Evolutionary conservation across 2,113 vertebrate genomes (phyloP), one percentile per base, ranked within the genome.

Genomic region (Erythrolamprus reginae): DNA sequence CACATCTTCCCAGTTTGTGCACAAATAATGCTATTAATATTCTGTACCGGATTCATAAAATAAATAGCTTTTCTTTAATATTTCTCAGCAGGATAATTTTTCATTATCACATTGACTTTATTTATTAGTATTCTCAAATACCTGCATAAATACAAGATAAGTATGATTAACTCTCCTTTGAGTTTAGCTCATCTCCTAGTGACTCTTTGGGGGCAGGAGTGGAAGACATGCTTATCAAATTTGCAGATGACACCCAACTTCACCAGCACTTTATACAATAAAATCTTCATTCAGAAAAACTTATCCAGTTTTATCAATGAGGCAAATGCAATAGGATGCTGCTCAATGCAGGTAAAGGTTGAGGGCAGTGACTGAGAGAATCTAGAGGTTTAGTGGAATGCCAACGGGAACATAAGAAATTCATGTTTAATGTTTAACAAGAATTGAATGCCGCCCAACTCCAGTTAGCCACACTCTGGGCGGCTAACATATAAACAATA

Each of bases 91-190:
- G 88, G 61, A 51, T 82, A 92, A 53, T 86, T 89, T 86, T 86
- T 70, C 83, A 89, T 89, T 82, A 85, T 83, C 58, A 90, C 90
- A 88, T 90, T 88, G 82, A 48, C 90, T 90, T 92, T 38, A 91
- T 90, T 90, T 95, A 89, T 88, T 50, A 10, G 92, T 47, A 84
- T 15, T 4, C 83, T 89, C 92, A 50, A 89, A 91, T 94, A 89
- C 24, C 52, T 90, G 82, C 52, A 50, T 1, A 86, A 38, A 13
- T 33, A 47, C 42, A 56, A 3, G 91, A 50, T 58, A 70, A 55
- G 77, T 65, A 52, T 26, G 58, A n/a, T 65, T 65, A 65, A 13
- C 58, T 65, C 28, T 65, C 58, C 58, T 65, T 65, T 65, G 58
- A 65, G 58, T 77, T 38, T 77, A 38, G 65, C 65, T 77, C 65